Conservation (phyloP, 2,113 vertebrate genomes). For the Cisticola juncidis region DNA sequence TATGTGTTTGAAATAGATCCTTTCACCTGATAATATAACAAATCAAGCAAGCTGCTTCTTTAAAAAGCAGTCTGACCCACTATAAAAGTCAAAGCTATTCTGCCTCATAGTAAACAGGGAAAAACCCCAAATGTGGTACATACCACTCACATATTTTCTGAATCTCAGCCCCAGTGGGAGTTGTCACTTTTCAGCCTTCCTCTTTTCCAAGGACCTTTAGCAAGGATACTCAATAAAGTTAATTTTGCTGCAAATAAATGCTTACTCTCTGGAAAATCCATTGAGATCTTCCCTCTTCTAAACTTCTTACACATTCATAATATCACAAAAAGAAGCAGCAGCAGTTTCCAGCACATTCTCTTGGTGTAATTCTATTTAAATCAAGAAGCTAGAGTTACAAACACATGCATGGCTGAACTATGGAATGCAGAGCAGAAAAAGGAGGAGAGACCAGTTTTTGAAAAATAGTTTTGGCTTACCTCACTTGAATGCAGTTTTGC, state of each 20-base stretch:
- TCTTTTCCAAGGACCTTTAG: neutral
- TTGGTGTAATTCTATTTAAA: neutral
- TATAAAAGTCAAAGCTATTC: neutral
- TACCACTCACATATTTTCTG: neutral
- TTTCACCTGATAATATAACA: neutral
- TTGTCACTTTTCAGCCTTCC: neutral
- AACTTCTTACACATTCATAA: neutral
- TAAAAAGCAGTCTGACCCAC: neutral
- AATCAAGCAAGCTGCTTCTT: neutral
- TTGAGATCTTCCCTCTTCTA: neutral
- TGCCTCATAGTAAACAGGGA: neutral
- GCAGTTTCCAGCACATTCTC: neutral
- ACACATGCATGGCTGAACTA: neutral
- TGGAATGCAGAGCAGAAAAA: neutral
- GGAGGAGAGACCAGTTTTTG: neutral
- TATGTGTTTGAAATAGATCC: neutral
- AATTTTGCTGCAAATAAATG: neutral
- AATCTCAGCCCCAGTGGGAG: neutral
- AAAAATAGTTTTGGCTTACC: neutral
- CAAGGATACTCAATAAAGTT: neutral
- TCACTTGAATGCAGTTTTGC: neutral
- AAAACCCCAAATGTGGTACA: neutral
- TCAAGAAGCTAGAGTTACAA: neutral
- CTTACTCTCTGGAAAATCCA: neutral
- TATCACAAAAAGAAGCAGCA: neutral